phyloP scores from a whole-genome alignment of 1,140 invertebrate genomes.

The Drosophila busckii region DNA sequence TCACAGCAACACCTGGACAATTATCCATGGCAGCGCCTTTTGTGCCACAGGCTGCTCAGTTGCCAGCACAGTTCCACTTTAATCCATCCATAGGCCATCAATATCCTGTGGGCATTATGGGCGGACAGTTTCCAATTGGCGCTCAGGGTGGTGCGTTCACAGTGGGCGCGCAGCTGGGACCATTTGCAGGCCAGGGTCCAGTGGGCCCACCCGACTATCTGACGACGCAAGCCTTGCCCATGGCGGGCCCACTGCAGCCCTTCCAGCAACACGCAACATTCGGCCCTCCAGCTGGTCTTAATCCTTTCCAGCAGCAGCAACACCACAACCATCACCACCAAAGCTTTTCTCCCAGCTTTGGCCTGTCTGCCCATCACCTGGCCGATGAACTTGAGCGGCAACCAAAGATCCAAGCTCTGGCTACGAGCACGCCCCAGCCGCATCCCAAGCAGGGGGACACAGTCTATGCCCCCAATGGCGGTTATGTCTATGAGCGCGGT shows the following conservation, averaged over 20 bases:
- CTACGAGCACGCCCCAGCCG: conserved; percentile 6
- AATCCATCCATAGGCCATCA: no score
- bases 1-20: conserved; percentile 3
- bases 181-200: neutral
- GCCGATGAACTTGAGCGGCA: conserved; percentile 37
- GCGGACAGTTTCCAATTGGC: neutral
- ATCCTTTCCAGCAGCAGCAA: conserved; percentile 41
- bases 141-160: neutral
- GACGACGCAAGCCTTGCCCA: conserved; percentile 42
- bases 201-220: conserved; percentile 34
- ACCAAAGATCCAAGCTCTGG: conserved; percentile 7
- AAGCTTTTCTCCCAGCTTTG: conserved; percentile 34
- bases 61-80: conserved; percentile 9
- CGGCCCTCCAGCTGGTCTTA: conserved; percentile 40
- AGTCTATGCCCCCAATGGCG: conserved; percentile 67
- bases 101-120: no score
- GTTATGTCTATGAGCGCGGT: conserved; percentile 60
- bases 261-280: conserved; percentile 38
- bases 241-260: conserved; percentile 15
- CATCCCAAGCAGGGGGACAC: conserved; percentile 39
- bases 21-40: conserved; percentile 12
- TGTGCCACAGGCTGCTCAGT: conserved; percentile 7
- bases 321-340: no score
- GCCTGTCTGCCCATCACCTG: conserved; percentile 25
- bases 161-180: neutral